Evolutionary conservation across 2,113 vertebrate species (phyloP).

Genomic region (Macquaria australasica): DNA sequence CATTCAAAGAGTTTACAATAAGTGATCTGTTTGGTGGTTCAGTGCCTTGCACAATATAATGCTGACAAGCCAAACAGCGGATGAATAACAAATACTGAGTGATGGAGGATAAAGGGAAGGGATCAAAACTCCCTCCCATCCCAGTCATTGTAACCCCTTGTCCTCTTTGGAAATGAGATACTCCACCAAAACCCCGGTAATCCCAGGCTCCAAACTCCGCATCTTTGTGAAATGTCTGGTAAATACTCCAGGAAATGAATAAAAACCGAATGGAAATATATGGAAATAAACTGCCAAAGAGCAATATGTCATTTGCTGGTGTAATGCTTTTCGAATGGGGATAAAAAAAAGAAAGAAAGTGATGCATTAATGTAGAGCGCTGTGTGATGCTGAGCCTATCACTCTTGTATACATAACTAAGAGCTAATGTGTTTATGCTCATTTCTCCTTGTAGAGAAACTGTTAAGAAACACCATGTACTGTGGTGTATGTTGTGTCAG

Average conservation of each 20-base stretch:
- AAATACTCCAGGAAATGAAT: constrained; percentile 45
- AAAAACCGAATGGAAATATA: constrained; percentile 58
- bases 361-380: constrained; percentile 51
- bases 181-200: constrained; percentile 36
- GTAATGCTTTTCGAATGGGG: constrained; percentile 53
- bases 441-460: constrained; percentile 31
- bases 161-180: constrained; percentile 53
- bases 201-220: constrained; percentile 31
- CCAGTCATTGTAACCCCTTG: constrained; percentile 15
- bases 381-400: constrained; percentile 45
- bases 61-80: constrained; percentile 33
- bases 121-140: constrained; percentile 36
- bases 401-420: constrained; percentile 23
- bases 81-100: constrained; percentile 10
- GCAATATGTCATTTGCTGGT: constrained; percentile 52
- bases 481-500: constrained; percentile 47
- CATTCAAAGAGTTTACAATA: constrained; percentile 22
- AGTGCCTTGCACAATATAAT: constrained; percentile 11
- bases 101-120: constrained; percentile 32
- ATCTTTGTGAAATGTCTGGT: constrained; percentile 41
- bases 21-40: constrained; percentile 19
- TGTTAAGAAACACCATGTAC: constrained; percentile 33
- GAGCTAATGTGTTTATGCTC: constrained; percentile 41
- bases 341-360: constrained; percentile 26
- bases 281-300: constrained; percentile 58